phyloP scores from a whole-genome alignment of 2,888 invertebrate species.

The Sinotaia quadrata region DNA sequence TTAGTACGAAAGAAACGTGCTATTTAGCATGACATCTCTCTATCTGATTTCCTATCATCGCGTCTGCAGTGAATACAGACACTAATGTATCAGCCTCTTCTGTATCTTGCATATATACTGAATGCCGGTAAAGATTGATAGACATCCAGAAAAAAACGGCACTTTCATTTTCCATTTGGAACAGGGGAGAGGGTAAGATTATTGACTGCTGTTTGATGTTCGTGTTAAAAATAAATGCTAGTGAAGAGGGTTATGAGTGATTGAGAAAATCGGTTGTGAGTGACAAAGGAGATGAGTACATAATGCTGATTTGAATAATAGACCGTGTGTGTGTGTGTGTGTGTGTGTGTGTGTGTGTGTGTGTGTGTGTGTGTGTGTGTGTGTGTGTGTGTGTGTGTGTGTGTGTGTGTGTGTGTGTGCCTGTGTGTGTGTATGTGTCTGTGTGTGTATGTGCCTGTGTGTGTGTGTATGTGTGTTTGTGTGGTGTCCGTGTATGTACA shows the following conservation, averaged over 20 bases:
- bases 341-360: slow-evolving; percentile 11
- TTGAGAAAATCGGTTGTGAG: background rate
- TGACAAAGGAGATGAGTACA: background rate
- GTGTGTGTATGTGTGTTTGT: background rate
- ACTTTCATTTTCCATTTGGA: no score
- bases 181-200: no score
- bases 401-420: slow-evolving; percentile 10
- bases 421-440: background rate
- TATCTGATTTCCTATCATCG: no score
- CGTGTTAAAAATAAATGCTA: background rate
- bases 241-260: background rate
- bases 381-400: slow-evolving; percentile 15
- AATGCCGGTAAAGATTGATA: no score
- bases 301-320: background rate
- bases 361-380: slow-evolving; percentile 13
- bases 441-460: background rate
- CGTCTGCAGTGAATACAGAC: no score
- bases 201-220: no score
- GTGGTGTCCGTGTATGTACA: no score
- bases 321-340: background rate
- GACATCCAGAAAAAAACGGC: no score
- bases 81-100: no score
- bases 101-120: no score
- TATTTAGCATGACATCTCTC: no score
- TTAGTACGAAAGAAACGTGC: no score